Base-by-base conservation (phyloP, 2,888 invertebrate genomes). In the Epiblema foenella region DNA sequence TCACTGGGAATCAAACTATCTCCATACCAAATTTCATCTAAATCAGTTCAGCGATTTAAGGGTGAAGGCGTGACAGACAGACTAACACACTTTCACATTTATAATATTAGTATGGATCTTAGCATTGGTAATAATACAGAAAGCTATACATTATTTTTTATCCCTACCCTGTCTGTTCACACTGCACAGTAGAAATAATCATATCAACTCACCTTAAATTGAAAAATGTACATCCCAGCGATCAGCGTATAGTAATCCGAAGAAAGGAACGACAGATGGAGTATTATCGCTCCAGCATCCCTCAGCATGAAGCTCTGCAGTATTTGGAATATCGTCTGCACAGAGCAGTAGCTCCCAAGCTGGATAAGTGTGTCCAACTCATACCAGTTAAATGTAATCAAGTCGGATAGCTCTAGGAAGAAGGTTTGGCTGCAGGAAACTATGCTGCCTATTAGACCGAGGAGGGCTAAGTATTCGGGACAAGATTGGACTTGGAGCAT, bases 211-310 rank as follows among this genome's bases (percentile, higher is more conserved):
- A 97, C 97, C 95, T 96, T 95, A 86, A 97, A 97, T 76, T 96
- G 95, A 89, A 97, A 97, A 75, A 97, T 94, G 79, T 96, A 94
- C 88, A 97, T 95, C 76, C 97, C 97, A 78, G 96, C 94, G 62
- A 98, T 94, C 20, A 98, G 94, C 4, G 97, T 96, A 86, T 97
- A 98, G 87, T 97, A 97, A 89, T 98, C 97, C 1, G 97, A 95
- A 0, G 97, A 97, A 69, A 98, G 90, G 72, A 98, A 95, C 11
- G 97, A 96, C 76, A 98, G 89, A 87, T 98, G 98, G 84, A 97
- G 93, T 77, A 97, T 95, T 59, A 97, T 96, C n/a, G 98, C 96
- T 12, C 97, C 97, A 12, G 97, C 96, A 79, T 96, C 95, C 79
- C 95, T 94, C 74, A 97, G 90, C 89, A 97, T 96, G 17, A 96